These are phyloP conservation scores for Parus major DNA, from an alignment of 2,113 vertebrate genomes.

Conservation along the genomic window DNA sequence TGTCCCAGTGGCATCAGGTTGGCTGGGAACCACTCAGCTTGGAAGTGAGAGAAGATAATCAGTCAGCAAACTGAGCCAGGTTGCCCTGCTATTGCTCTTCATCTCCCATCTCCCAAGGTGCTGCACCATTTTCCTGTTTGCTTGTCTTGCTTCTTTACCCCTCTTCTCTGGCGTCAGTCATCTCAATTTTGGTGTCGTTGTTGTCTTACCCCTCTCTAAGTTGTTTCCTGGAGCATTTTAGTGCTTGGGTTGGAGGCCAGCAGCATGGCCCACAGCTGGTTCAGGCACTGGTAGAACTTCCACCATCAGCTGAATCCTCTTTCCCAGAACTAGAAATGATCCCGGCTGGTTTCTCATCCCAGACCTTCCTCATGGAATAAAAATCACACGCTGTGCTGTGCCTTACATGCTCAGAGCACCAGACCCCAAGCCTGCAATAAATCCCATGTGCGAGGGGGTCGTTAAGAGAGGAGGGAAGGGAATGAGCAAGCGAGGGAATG, in stretches of 20 bases:
- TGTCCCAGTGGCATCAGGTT: neutral
- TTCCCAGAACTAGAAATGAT: neutral
- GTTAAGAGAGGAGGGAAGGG: neutral
- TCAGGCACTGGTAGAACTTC: neutral
- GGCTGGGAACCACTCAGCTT: neutral
- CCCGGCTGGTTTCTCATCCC: neutral
- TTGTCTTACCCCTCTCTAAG: neutral
- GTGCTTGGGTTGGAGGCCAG: neutral
- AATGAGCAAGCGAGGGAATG: neutral
- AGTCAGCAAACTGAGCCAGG: neutral
- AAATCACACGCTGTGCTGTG: neutral
- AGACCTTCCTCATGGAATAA: neutral
- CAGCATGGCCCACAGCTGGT: neutral
- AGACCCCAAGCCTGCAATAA: neutral
- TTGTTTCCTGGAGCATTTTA: neutral
- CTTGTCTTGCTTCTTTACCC: neutral
- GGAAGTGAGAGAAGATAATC: neutral
- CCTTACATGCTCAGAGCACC: neutral
- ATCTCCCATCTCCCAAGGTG: neutral
- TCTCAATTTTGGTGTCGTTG: rapidly evolving
- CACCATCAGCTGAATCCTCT: neutral
- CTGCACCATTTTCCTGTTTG: neutral
- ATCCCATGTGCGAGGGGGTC: neutral
- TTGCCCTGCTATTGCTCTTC: neutral
- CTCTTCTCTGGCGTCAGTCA: neutral